Conservation (phyloP, 2,113 vertebrate species). For the Polypterus senegalus region DNA sequence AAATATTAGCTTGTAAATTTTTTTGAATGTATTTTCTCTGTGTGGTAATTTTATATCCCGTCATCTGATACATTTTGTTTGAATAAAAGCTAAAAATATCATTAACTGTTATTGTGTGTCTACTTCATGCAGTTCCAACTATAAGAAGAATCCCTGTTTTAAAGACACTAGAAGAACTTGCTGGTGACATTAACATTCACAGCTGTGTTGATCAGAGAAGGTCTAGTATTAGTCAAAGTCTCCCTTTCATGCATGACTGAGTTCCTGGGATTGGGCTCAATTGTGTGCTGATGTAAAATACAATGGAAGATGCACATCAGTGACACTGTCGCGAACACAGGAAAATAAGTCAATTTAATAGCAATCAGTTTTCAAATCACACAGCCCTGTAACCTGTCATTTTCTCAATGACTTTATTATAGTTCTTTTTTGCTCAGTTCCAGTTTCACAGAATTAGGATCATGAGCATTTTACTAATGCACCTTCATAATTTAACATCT, state of each 20-base stretch:
- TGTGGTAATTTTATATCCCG: too few relatives aligned
- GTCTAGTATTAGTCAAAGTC: conserved; percentile 32
- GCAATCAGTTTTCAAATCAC: conserved; percentile 44
- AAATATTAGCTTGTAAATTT: too few relatives aligned
- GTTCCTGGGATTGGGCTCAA: conserved; percentile 20
- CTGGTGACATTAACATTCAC: conserved; percentile 26
- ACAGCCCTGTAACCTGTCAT: conserved; percentile 52
- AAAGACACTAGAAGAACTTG: not conserved
- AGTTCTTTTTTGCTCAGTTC: conserved; percentile 17
- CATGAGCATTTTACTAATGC: conserved; percentile 11
- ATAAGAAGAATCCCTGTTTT: not conserved
- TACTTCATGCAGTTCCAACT: not conserved
- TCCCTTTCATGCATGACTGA: conserved; percentile 30
- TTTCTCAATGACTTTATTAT: conserved; percentile 52
- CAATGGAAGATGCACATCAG: conserved; percentile 13
- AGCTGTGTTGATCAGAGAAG: conserved; percentile 29
- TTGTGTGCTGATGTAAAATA: conserved; percentile 24
- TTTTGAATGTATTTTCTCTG: too few relatives aligned
- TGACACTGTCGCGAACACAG: conserved; percentile 24
- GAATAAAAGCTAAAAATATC: too few relatives aligned
- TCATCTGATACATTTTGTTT: too few relatives aligned
- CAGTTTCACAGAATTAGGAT: conserved; percentile 8
- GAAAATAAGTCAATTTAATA: conserved; percentile 45
- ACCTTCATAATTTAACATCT: not conserved
- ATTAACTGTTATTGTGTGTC: too few relatives aligned